Evolutionary conservation across 2,888 invertebrate genomes (phyloP).

Genomic region (Tethea ocularis): DNA sequence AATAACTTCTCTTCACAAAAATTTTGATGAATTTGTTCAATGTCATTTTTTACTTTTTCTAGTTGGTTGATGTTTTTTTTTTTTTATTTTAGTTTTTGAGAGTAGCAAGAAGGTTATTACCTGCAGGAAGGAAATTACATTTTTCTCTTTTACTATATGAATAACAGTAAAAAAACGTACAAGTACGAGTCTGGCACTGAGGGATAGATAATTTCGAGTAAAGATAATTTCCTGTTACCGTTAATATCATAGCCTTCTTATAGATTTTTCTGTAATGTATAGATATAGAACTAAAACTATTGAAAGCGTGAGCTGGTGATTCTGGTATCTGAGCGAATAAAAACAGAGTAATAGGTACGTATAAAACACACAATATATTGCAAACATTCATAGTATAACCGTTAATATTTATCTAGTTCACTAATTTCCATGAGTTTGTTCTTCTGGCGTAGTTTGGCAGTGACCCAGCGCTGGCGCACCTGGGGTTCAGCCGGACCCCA

Average conservation of each 20-base stretch:
- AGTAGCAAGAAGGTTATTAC: no score
- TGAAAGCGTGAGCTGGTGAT: neutral
- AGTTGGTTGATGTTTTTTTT: neutral
- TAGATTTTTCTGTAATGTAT: no score
- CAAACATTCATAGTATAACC: neutral
- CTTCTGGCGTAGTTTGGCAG: conserved; percentile 23
- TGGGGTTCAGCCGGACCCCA: conserved; percentile 85
- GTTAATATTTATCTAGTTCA: conserved; percentile 28
- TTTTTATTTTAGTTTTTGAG: neutral
- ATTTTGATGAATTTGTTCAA: neutral
- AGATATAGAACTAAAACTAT: no score
- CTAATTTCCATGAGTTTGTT: conserved; percentile 29
- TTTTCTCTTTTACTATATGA: no score
- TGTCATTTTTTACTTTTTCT: neutral
- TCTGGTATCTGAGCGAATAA: neutral
- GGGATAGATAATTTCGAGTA: no score
- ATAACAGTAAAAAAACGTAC: no score
- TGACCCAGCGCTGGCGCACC: conserved; percentile 61
- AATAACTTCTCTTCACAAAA: neutral
- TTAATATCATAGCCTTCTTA: no score
- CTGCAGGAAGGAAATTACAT: no score
- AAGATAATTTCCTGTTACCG: no score
- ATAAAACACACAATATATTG: neutral
- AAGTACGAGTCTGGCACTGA: no score
- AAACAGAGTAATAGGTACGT: neutral